These are phyloP conservation scores for Agrypnus murinus DNA, from an alignment of 2,888 invertebrate genomes.

Conservation along the genomic window DNA sequence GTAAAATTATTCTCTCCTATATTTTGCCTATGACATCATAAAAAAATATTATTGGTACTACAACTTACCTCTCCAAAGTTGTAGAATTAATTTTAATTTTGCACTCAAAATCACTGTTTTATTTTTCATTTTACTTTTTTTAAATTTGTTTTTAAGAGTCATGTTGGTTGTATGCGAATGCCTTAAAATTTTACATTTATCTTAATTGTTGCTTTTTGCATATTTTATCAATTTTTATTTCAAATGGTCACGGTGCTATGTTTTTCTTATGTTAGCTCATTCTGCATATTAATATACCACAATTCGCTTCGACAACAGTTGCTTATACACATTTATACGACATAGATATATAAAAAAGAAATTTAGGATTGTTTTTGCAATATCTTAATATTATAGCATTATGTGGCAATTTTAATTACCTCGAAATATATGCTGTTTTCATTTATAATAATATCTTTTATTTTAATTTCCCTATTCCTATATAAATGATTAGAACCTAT, in stretches of 20 bases:
- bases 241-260: constrained; percentile 61
- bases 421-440: constrained; percentile 61
- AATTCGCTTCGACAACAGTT: constrained; percentile 40
- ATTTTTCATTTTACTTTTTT: not conserved
- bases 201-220: constrained; percentile 62
- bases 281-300: constrained; percentile 49
- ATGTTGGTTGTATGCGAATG: constrained; percentile 54
- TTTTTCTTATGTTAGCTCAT: constrained; percentile 59
- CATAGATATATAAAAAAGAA: constrained; percentile 37
- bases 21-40: constrained; percentile 28
- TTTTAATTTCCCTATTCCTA: not conserved
- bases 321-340: constrained; percentile 47
- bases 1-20: constrained; percentile 50
- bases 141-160: constrained; percentile 44
- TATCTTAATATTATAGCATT: constrained; percentile 56
- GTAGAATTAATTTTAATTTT: constrained; percentile 34
- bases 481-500: too few relatives aligned
- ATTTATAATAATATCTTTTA: constrained; percentile 51
- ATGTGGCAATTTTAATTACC: constrained; percentile 61
- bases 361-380: constrained; percentile 56
- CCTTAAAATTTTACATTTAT: constrained; percentile 57
- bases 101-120: not conserved
- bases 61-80: constrained; percentile 61
- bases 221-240: constrained; percentile 60
- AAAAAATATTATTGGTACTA: constrained; percentile 39